These are phyloP conservation scores for Ophion slaviceki DNA, from an alignment of 2,888 invertebrate species.

Conservation along the genomic window DNA sequence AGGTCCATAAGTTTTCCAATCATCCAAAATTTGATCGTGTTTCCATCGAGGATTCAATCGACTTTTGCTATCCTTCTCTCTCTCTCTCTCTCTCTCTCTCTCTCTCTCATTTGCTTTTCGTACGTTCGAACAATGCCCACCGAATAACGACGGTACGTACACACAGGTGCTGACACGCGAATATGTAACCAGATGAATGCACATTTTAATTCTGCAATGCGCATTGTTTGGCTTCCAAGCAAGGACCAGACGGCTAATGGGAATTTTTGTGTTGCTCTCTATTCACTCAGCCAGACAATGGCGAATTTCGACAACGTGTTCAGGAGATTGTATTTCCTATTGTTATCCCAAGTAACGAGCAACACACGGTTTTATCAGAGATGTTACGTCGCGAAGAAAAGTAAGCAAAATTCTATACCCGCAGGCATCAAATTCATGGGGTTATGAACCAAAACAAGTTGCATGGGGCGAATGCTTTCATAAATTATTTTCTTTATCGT, in stretches of 20 bases:
- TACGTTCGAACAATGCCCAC: not conserved
- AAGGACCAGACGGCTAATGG: slow-evolving; percentile 15
- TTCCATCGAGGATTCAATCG: not conserved
- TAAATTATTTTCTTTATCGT: no score
- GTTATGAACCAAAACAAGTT: no score
- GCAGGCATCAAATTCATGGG: no score
- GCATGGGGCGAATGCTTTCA: no score
- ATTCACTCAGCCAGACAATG: not conserved
- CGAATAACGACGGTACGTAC: not conserved
- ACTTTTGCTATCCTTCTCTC: not conserved
- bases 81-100: no score
- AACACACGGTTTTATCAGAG: not conserved
- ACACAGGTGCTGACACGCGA: not conserved
- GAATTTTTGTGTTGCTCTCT: not conserved
- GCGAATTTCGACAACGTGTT: not conserved
- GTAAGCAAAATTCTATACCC: not conserved
- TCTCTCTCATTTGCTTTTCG: not conserved
- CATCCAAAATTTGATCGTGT: not conserved
- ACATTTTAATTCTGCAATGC: slow-evolving; percentile 22
- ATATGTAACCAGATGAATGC: slow-evolving; percentile 19
- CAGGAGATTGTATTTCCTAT: not conserved
- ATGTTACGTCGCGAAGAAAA: not conserved
- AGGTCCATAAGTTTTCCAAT: not conserved
- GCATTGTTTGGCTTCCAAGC: slow-evolving; percentile 26
- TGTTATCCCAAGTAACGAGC: not conserved